Conservation (phyloP, 2,888 invertebrate genomes). For the Charanyca ferruginea region DNA sequence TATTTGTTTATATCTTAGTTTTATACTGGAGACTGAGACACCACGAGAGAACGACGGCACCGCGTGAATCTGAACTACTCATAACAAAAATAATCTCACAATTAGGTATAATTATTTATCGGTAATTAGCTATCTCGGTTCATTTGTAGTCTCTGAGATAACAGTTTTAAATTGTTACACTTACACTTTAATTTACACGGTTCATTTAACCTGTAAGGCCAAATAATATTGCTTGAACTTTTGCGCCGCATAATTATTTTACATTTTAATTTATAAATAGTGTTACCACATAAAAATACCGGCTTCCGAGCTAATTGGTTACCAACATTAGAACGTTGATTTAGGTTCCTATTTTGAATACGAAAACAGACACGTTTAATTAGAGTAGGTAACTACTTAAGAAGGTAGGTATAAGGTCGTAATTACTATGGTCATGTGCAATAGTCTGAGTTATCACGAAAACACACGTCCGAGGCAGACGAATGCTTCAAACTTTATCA, state of each 20-base stretch:
- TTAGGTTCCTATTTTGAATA: slow-evolving; percentile 7
- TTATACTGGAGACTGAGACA: too few relatives aligned
- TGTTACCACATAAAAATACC: background rate
- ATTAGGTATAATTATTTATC: slow-evolving; percentile 38
- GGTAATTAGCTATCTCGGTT: slow-evolving; percentile 34
- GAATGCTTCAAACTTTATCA: slow-evolving; percentile 32
- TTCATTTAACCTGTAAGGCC: background rate
- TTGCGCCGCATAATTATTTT: too few relatives aligned
- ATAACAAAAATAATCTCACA: slow-evolving; percentile 15
- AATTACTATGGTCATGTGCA: slow-evolving; percentile 8
- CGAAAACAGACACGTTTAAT: background rate
- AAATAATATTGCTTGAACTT: too few relatives aligned
- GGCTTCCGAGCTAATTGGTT: background rate
- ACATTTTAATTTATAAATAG: too few relatives aligned
- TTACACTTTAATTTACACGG: slow-evolving; percentile 8
- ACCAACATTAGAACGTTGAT: slow-evolving; percentile 8
- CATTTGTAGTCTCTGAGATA: slow-evolving; percentile 24
- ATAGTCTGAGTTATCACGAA: slow-evolving; percentile 6
- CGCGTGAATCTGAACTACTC: background rate
- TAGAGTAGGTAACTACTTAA: background rate
- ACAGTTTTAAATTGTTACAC: slow-evolving; percentile 1
- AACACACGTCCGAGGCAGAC: slow-evolving; percentile 40
- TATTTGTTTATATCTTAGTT: slow-evolving; percentile 15
- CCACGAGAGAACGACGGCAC: too few relatives aligned
- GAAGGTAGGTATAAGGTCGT: background rate